Evolutionary conservation across 2,888 invertebrate genomes (phyloP).

Genomic region (Linyphia triangularis): DNA sequence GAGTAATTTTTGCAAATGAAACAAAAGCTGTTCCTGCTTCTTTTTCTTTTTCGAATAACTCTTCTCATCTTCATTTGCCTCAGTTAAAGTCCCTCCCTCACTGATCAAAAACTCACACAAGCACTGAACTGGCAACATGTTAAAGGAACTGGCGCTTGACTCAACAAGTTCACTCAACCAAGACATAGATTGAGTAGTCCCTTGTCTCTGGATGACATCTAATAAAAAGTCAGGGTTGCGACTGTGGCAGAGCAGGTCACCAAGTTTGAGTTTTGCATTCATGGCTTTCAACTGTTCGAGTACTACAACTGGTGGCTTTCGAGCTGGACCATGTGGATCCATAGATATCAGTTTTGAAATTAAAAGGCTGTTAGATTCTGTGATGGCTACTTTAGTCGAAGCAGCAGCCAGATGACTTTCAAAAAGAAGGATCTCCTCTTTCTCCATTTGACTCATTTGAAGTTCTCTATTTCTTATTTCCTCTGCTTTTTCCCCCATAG

Average conservation of each 20-base stretch:
- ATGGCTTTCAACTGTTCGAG: conserved; percentile 89
- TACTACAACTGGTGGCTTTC: conserved; percentile 86
- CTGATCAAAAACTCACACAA: conserved; percentile 94
- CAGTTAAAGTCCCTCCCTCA: conserved; percentile 77
- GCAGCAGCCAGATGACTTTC: conserved; percentile 92
- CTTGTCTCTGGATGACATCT: conserved; percentile 91
- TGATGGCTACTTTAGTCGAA: conserved; percentile 91
- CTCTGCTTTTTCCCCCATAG: conserved; percentile 83
- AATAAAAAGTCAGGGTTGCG: conserved; percentile 94
- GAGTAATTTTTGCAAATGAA: conserved; percentile 84
- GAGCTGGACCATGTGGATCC: conserved; percentile 89
- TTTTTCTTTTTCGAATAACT: conserved; percentile 82
- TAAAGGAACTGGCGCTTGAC: conserved; percentile 91
- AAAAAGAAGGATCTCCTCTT: conserved; percentile 90
- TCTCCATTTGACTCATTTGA: conserved; percentile 83
- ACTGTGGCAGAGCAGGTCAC: conserved; percentile 92
- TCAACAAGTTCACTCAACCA: conserved; percentile 97
- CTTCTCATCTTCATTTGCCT: conserved; percentile 79
- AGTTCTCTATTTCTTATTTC: conserved; percentile 85
- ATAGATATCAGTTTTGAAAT: conserved; percentile 91
- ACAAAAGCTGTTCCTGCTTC: conserved; percentile 88
- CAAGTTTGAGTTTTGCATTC: conserved; percentile 89
- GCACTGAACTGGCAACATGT: conserved; percentile 97
- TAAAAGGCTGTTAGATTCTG: conserved; percentile 91
- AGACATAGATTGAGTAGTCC: conserved; percentile 87